A percentile compares a stretch with the other conserved stretches of the same genome.
Evolutionary conservation across 2,888 invertebrate genomes (phyloP).

Genomic region (Cistogaster globosa): DNA sequence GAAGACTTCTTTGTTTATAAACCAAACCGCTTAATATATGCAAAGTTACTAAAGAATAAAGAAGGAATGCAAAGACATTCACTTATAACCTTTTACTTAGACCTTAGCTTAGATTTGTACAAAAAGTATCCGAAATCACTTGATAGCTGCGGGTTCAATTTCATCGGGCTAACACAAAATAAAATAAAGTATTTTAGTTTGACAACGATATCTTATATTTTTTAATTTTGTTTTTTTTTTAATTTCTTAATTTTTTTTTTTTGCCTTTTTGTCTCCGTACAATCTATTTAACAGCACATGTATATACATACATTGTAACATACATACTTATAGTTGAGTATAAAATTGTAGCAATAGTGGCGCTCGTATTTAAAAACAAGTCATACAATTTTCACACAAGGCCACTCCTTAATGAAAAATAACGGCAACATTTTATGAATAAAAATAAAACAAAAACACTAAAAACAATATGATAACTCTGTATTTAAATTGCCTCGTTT

Average conservation of each 20-base stretch:
- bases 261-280: constrained; percentile 11
- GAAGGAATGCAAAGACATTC: background rate
- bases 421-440: constrained; percentile 1
- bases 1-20: no score
- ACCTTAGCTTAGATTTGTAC: no score
- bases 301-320: background rate
- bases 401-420: constrained; percentile 9
- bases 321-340: background rate
- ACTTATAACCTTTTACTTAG: no score
- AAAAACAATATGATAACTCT: constrained; percentile 60
- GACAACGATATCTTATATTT: constrained; percentile 28
- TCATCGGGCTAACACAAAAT: background rate
- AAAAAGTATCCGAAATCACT: background rate
- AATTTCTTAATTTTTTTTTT: background rate
- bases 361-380: constrained; percentile 14
- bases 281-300: constrained; percentile 1
- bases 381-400: constrained; percentile 35
- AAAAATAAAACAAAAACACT: constrained; percentile 35
- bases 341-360: constrained; percentile 31
- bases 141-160: background rate
- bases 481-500: constrained; percentile 69
- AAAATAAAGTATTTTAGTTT: constrained; percentile 22
- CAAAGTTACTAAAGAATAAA: background rate
- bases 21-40: background rate
- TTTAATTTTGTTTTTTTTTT: constrained; percentile 30